Percentiles rank a stretch among this genome's conserved stretches.
Conservation (phyloP, 2,888 invertebrate species). For the Chrysolina americana region DNA sequence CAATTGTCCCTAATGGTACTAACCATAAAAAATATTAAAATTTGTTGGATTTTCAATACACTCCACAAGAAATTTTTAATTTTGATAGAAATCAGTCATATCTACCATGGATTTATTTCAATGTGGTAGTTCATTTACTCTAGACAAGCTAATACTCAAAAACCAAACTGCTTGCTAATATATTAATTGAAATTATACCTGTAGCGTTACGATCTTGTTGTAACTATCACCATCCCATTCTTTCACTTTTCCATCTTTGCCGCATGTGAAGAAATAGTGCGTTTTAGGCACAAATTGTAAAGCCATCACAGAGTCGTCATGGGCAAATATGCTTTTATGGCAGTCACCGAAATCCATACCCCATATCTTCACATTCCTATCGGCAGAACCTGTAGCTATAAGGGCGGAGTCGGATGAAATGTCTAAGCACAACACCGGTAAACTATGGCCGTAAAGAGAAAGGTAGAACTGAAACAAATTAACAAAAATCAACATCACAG, state of each 20-base stretch:
- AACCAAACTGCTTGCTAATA: too few species aligned
- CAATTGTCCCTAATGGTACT: too few species aligned
- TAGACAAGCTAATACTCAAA: too few species aligned
- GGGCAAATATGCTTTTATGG: slow-evolving; percentile 94
- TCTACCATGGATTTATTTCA: background rate
- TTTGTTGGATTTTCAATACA: too few species aligned
- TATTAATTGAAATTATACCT: slow-evolving; percentile 71
- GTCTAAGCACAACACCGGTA: slow-evolving; percentile 94
- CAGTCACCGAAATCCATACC: slow-evolving; percentile 99
- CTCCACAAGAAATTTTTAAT: too few species aligned
- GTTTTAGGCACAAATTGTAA: slow-evolving; percentile 92
- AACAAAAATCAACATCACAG: background rate
- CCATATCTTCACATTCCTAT: slow-evolving; percentile 97
- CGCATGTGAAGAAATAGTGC: slow-evolving; percentile 93
- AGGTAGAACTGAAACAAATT: slow-evolving; percentile 84
- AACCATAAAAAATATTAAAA: too few species aligned
- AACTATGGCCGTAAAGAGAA: slow-evolving; percentile 95
- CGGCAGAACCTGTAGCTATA: slow-evolving; percentile 95
- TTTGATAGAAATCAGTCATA: too few species aligned
- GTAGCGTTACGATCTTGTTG: slow-evolving; percentile 89
- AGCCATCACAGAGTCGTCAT: slow-evolving; percentile 94
- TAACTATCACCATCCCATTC: slow-evolving; percentile 98
- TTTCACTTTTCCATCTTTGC: slow-evolving; percentile 94
- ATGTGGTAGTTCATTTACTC: too few species aligned
- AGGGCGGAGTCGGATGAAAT: slow-evolving; percentile 90